phyloP scores from a whole-genome alignment of 2,888 invertebrate species.

The Agonopterix arenella region DNA sequence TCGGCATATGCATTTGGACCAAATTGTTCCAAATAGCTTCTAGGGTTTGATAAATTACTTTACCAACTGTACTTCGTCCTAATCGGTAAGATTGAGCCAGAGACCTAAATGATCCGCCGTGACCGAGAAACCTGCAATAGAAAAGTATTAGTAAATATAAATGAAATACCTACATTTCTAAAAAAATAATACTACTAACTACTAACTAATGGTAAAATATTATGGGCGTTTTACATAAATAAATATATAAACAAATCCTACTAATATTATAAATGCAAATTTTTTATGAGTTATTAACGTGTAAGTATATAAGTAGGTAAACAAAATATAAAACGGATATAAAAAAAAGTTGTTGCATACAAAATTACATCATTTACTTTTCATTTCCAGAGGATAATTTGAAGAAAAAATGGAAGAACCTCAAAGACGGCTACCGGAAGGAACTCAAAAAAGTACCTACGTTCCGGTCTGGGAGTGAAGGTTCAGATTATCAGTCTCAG shows the following conservation, averaged over 20 bases:
- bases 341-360: neutral
- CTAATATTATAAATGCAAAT: neutral
- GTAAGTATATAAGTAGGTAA: neutral
- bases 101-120: neutral
- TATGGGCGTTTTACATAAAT: neutral
- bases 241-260: neutral
- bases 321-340: neutral
- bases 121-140: neutral
- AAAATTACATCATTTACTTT: too few species aligned
- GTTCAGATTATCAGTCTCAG: slow-evolving; percentile 3
- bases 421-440: slow-evolving; percentile 8
- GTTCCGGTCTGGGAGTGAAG: slow-evolving; percentile 2
- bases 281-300: too few species aligned
- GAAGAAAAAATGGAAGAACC: slow-evolving; percentile 10
- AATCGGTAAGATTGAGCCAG: neutral
- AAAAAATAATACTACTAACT: too few species aligned
- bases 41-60: neutral
- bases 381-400: slow-evolving; percentile 5
- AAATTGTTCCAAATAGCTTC: neutral
- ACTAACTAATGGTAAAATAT: neutral
- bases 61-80: neutral
- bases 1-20: neutral
- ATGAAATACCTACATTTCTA: neutral
- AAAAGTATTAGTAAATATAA: neutral
- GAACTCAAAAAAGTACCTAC: slow-evolving; percentile 7